Evolutionary conservation across 1,140 invertebrate species (phyloP), one percentile per base, ranked within the genome.

Genomic region (Ericerus pela): DNA sequence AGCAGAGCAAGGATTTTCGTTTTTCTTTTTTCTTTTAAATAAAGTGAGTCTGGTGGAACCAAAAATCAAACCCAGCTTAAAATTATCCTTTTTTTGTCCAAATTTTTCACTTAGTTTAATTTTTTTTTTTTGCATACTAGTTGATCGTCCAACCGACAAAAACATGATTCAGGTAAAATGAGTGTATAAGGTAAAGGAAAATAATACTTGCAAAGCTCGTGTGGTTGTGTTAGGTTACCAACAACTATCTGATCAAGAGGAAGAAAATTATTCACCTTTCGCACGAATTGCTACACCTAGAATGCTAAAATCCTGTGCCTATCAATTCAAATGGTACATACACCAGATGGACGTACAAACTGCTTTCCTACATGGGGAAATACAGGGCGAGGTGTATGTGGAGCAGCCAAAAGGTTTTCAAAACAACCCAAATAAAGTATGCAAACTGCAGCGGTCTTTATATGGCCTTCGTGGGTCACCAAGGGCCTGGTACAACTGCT

Each of bases 361-460:
- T 20, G 72, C 72, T 0, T 75, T 70, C 61, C 63, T 70, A 56
- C 64, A 73, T 64, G 72, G 65, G 5, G 12, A 59, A 29, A 8
- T 57, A 0, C 28, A 68, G 33, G 64, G 67, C 57, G 59, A 65
- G 33, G 60, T 70, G 22, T 70, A 64, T 58, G 65, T 70, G 61
- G 58, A 62, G 54, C 63, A 68, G 55, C 60, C 63, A 36, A 51
- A 55, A 14, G 59, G 59, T 38, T 22, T 57, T 22, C 10, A 52
- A 52, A 38, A 29, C 0, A 29, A 37, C n/a, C 18, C 51, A 54
- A 47, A 59, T 22, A 55, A 58, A 20, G 63, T 65, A 18, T 66
- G 60, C 28, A 62, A 61, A 58, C 37, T 67, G n/a, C 61, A 62
- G 2, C 66, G 62, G 58, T 53, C 60, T 24, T 11, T 67, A 10